Evolutionary conservation across 1,140 invertebrate species (phyloP), one percentile per base, ranked within the genome.

Genomic region (Tetramorium parvispinum): DNA sequence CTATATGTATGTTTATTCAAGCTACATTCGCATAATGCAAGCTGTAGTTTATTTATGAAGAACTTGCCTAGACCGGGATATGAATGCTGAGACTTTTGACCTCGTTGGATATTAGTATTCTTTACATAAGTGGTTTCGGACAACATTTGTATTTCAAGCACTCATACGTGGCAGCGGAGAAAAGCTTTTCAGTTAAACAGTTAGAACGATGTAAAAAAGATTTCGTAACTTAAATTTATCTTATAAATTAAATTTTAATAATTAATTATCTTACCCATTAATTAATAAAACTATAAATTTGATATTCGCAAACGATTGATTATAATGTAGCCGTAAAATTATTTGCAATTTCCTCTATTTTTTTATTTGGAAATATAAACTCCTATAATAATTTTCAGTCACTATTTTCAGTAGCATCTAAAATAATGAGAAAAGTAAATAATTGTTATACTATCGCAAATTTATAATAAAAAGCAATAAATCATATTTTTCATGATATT

Each of bases 91-190:
- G 65, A 79, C 27, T 85, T 43, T 37, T 49, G 85, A 63, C 49
- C 70, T 51, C 55, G 46, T 43, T 24, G 46, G 53, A 75, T 83
- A 87, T 88, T 88, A 87, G 70, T 76, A 71, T 63, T 78, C 68
- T 46, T 75, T 65, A 27, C 43, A 55, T 63, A 85, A 88, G 70
- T 77, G 85, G 59, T 86, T 61, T 21, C 51, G 24, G 79, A 43
- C 21, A 88, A 57, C 70, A 59, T 86, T 77, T 37, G 43, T 70
- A 55, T 5, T 77, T 51, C 46, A 11, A 46, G 65, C 37, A 57
- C 16, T n/a, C 16, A 40, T 43, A 4, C 18, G 59, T 73, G 16
- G 46, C 16, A 70, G 40, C 46, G n/a, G n/a, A 59, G 46, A n/a
- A 37, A 57, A 40, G 53, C 63, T 87, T 59, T 21, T 21, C 81